Evolutionary conservation across 2,113 vertebrate species (phyloP).

Genomic region (Zingel zingel): DNA sequence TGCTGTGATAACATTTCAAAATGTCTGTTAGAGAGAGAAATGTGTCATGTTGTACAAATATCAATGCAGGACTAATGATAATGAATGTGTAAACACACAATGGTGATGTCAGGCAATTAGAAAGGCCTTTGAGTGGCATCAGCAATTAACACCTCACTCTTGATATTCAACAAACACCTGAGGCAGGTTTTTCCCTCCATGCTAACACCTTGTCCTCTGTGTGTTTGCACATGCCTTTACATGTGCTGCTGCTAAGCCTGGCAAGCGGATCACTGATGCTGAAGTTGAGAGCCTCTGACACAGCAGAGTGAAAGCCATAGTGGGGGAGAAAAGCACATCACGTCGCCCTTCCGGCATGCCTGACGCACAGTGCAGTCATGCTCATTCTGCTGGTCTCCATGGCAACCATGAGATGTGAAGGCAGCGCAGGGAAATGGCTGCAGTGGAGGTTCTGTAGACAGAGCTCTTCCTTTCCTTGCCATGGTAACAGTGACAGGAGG

Average conservation of each 20-base stretch:
- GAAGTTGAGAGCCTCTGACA: conserved; percentile 76
- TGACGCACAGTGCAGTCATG: conserved; percentile 83
- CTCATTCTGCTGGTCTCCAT: conserved; percentile 79
- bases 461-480: conserved; percentile 79
- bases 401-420: conserved; percentile 77
- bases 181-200: conserved; percentile 56
- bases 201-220: conserved; percentile 11
- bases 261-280: conserved; percentile 60
- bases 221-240: conserved; percentile 47
- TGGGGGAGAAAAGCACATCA: conserved; percentile 70
- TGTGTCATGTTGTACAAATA: background rate
- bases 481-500: conserved; percentile 83
- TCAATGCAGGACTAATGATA: conserved; percentile 3
- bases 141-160: conserved; percentile 74
- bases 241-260: conserved; percentile 46
- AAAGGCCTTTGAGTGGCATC: conserved; percentile 64
- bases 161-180: conserved; percentile 64
- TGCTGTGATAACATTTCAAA: conserved; percentile 8
- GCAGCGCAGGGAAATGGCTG: conserved; percentile 78
- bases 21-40: background rate
- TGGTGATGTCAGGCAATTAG: conserved; percentile 34
- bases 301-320: conserved; percentile 77
- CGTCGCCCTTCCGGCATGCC: conserved; percentile 78
- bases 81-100: conserved; percentile 22
- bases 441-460: conserved; percentile 76